Evolutionary conservation across 2,113 vertebrate species (phyloP), one percentile per base, ranked within the genome.

Genomic region (Eonycteris spelaea): DNA sequence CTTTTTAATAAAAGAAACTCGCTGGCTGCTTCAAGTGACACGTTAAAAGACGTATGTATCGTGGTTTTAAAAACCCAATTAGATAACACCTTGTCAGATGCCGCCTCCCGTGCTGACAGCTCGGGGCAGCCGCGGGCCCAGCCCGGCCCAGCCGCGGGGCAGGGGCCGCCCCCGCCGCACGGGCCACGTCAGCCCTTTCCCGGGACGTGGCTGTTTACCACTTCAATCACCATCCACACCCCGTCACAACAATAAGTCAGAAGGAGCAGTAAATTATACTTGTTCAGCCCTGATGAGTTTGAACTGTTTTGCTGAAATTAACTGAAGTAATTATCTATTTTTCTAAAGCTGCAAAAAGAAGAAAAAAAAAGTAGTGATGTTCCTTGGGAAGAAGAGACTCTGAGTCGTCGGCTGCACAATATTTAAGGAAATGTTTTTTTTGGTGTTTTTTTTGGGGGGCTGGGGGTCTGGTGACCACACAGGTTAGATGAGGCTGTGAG

Each of bases 71-170:
- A 99, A 99, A 99, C 98, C 99, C 99, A 99, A 99, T 99, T 98
- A 99, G 99, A 99, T 99, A 99, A 99, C 99, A 99, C 99, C 99
- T 99, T 99, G 99, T 99, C 99, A 99, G 98, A 98, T 98, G 96
- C 98, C 98, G 98, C 97, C 98, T 98, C 98, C 98, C 98, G 98
- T 98, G 98, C 98, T 99, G 99, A 99, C 99, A 99, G 99, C 98
- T 98, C 95, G 68, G 98, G 97, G 98, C 97, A 98, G 40, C 40
- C 40, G 40, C 40, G 40, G 40, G 40, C 40, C 40, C 40, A 6
- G 40, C 40, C 40, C 40, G 40, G 40, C 40, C 40, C 40, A 6
- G 40, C 40, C 40, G 40, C n/a, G n/a, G 40, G 40, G 40, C 40
- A 4, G 4, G 4, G 7, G 40, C 40, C 40, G 40, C 7, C 4